A percentile compares a stretch with the other conserved stretches of the same genome.
These are phyloP conservation scores for Galerucella nymphaeae DNA, from an alignment of 2,888 invertebrate species.

Conservation along the genomic window DNA sequence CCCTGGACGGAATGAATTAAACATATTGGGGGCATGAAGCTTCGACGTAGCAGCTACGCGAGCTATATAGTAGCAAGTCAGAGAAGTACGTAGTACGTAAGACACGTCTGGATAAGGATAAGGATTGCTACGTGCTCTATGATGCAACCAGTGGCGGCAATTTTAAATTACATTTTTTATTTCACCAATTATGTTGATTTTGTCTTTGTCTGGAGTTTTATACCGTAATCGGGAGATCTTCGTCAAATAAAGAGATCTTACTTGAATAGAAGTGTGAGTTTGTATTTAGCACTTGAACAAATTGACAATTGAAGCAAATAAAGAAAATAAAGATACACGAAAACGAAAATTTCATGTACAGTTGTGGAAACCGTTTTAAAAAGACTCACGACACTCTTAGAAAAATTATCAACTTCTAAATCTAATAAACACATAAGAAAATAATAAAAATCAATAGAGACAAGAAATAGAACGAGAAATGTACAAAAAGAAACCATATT, in stretches of 20 bases:
- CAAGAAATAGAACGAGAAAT: constrained; percentile 1
- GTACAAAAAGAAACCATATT: constrained; percentile 6
- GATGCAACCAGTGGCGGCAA: constrained; percentile 11
- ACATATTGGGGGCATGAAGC: constrained; percentile 53
- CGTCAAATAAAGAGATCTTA: too few relatives aligned
- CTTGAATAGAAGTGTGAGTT: too few relatives aligned
- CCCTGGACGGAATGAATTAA: constrained; percentile 59
- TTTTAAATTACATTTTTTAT: constrained; percentile 7
- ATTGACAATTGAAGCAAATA: too few relatives aligned
- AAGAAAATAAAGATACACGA: too few relatives aligned
- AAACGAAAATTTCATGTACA: too few relatives aligned
- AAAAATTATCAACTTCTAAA: not conserved
- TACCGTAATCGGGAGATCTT: not conserved
- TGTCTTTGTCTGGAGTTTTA: not conserved
- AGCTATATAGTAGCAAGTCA: constrained; percentile 14
- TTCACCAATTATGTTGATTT: not conserved
- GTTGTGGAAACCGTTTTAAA: too few relatives aligned
- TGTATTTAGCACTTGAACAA: too few relatives aligned
- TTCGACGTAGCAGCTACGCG: constrained; percentile 25
- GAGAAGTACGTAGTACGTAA: constrained; percentile 8
- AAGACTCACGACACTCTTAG: too few relatives aligned
- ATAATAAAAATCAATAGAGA: constrained; percentile 3
- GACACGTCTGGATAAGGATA: constrained; percentile 26
- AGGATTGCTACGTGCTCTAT: constrained; percentile 17
- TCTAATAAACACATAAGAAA: not conserved